phyloP scores from a whole-genome alignment of 2,113 vertebrate species.

The Mormyrus iriodes region DNA sequence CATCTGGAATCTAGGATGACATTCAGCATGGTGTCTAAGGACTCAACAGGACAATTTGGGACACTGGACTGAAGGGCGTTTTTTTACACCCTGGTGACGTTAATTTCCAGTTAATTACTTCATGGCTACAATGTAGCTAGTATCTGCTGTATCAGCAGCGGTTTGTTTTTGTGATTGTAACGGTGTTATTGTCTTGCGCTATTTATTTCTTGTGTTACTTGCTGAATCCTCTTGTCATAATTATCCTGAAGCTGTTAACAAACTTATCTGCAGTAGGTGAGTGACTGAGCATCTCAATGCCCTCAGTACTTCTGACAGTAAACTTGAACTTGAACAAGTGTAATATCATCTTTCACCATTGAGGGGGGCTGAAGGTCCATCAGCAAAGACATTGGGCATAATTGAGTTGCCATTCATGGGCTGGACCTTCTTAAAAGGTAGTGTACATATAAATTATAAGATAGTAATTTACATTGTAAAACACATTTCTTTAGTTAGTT shows the following conservation, averaged over 20 bases:
- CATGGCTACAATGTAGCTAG: neutral
- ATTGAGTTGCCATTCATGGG: neutral
- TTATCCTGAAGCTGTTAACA: neutral
- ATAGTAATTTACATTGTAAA: constrained; percentile 1
- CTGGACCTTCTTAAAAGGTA: constrained; percentile 1
- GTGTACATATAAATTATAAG: neutral
- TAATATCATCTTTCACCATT: neutral
- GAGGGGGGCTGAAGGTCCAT: constrained; percentile 12
- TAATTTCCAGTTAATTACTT: neutral
- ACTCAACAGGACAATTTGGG: neutral
- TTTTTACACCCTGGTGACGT: neutral
- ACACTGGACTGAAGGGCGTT: neutral
- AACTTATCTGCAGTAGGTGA: neutral
- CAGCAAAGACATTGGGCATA: neutral
- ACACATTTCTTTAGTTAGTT: constrained; percentile 6
- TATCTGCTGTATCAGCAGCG: too few species aligned
- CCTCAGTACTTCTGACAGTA: neutral
- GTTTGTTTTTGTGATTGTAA: neutral
- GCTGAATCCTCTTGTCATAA: neutral
- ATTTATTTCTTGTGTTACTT: neutral
- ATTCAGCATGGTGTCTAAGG: neutral
- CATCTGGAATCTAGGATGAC: neutral
- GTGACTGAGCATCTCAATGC: neutral
- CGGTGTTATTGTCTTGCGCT: neutral
- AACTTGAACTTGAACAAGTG: neutral